Conservation (phyloP, 1,140 invertebrate species). For the Bombyx mori region DNA sequence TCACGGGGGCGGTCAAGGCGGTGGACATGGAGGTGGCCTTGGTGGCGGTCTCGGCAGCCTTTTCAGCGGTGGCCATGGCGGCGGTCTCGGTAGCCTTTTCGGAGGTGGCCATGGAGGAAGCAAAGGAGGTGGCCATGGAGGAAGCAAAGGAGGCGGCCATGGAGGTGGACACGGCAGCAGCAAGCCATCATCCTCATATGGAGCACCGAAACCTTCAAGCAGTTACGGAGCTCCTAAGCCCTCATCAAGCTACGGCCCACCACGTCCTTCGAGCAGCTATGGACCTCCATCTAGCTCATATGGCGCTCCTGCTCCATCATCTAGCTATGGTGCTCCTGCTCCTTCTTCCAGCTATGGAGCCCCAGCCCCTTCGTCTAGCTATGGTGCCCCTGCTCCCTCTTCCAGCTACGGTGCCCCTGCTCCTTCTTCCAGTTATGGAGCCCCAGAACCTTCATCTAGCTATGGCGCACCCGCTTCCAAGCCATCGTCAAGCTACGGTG, state of each 20-base stretch:
- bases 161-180: slow-evolving; percentile 17
- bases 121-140: slow-evolving; percentile 10
- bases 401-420: slow-evolving; percentile 34
- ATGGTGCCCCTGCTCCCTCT: slow-evolving; percentile 37
- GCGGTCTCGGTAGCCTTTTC: slow-evolving; percentile 15
- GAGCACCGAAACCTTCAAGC: slow-evolving; percentile 42
- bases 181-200: slow-evolving; percentile 62
- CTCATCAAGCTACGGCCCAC: slow-evolving; percentile 47
- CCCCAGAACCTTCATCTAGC: slow-evolving; percentile 18
- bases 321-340: slow-evolving; percentile 27
- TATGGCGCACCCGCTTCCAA: slow-evolving; percentile 36
- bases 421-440: slow-evolving; percentile 27
- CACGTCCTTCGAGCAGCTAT: slow-evolving; percentile 50
- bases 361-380: slow-evolving; percentile 27
- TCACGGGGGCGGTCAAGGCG: slow-evolving; percentile 12
- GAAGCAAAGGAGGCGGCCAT: slow-evolving; percentile 8
- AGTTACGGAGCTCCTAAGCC: slow-evolving; percentile 35
- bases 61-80: background rate
- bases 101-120: slow-evolving; percentile 11
- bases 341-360: slow-evolving; percentile 44
- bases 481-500: slow-evolving; percentile 37
- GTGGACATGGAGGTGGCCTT: no score
- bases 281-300: slow-evolving; percentile 48
- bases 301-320: slow-evolving; percentile 51
- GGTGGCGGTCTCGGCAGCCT: background rate